A percentile compares a stretch with the other conserved stretches of the same genome.
These are phyloP conservation scores for Polietes domitor DNA, from an alignment of 2,888 invertebrate genomes.

Conservation along the genomic window DNA sequence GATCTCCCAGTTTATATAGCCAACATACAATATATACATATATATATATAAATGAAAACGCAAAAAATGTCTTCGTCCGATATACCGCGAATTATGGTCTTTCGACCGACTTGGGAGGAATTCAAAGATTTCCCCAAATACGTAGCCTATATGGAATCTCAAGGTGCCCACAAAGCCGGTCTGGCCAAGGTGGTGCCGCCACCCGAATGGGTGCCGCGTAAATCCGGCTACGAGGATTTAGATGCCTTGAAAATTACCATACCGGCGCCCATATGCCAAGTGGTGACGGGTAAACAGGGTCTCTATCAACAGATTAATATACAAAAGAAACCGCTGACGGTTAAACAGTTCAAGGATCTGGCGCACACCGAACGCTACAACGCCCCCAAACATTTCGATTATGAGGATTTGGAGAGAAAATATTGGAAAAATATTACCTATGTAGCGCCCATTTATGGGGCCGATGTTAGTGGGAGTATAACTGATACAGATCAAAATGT, in stretches of 20 bases:
- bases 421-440: constrained; percentile 99
- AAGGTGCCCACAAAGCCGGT: constrained; percentile 96
- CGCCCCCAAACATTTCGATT: constrained; percentile 92
- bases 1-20: neutral
- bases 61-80: constrained; percentile 70
- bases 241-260: constrained; percentile 92
- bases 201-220: constrained; percentile 95
- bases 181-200: constrained; percentile 98
- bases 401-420: constrained; percentile 94
- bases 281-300: constrained; percentile 97
- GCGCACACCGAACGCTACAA: constrained; percentile 89
- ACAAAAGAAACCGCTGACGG: constrained; percentile 94
- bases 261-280: constrained; percentile 97
- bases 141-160: constrained; percentile 94
- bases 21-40: neutral
- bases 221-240: constrained; percentile 90
- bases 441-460: constrained; percentile 98
- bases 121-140: constrained; percentile 97
- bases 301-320: constrained; percentile 98
- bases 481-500: constrained; percentile 94
- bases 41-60: neutral
- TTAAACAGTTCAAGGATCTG: constrained; percentile 92
- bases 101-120: constrained; percentile 98
- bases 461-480: constrained; percentile 97
- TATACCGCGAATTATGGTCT: constrained; percentile 82